phyloP scores from a whole-genome alignment of 2,113 vertebrate species.

The Mystacornis crossleyi region DNA sequence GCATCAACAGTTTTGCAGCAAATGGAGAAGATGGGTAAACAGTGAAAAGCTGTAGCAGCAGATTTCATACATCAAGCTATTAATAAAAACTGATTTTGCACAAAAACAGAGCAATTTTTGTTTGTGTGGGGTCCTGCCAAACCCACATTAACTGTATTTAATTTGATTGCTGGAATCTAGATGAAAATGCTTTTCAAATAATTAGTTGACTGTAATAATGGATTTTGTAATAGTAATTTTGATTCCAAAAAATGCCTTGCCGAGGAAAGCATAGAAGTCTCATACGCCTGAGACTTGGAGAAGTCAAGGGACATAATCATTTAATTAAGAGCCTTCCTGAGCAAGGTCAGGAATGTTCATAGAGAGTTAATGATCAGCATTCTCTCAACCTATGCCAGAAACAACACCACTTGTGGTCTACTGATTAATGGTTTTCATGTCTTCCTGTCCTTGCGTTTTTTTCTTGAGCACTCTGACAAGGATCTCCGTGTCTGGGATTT shows the following conservation, averaged over 20 bases:
- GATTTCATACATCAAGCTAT: neutral
- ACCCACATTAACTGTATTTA: conserved; percentile 33
- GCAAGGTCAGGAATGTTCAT: conserved; percentile 19
- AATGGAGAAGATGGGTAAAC: neutral
- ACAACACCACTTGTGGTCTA: neutral
- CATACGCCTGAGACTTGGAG: neutral
- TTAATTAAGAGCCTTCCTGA: conserved; percentile 26
- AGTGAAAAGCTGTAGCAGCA: conserved; percentile 4
- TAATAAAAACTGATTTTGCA: neutral
- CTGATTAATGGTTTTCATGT: neutral
- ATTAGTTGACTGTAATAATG: conserved; percentile 30
- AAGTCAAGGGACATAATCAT: neutral
- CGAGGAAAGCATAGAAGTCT: neutral
- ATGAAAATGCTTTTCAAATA: conserved; percentile 55
- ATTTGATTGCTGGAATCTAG: conserved; percentile 31
- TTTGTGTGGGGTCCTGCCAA: conserved; percentile 42
- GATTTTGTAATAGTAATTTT: no score
- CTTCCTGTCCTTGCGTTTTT: neutral
- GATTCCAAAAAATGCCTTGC: neutral
- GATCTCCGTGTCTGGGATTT: neutral
- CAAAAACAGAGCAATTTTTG: conserved; percentile 29
- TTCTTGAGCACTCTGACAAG: neutral
- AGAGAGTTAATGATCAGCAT: neutral
- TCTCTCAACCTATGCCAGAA: conserved; percentile 17
- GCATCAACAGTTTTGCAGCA: conserved; percentile 6